These are phyloP conservation scores for Heliconius hermathena DNA, from an alignment of 1,140 invertebrate species.

Conservation along the genomic window DNA sequence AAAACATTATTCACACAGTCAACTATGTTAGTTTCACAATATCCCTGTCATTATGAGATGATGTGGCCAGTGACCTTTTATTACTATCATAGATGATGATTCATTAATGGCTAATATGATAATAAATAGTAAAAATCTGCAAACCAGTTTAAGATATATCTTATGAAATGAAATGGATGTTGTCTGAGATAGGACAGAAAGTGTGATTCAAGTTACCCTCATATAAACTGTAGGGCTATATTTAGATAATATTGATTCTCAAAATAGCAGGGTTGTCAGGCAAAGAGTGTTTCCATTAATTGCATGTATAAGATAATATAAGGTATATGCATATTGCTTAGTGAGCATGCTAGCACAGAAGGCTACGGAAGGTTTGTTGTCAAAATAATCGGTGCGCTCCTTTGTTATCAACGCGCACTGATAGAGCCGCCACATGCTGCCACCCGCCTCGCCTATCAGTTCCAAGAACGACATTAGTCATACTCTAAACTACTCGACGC, in stretches of 20 bases:
- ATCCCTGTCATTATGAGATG: slow-evolving; percentile 58
- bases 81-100: slow-evolving; percentile 70
- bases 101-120: slow-evolving; percentile 67
- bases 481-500: slow-evolving; percentile 74
- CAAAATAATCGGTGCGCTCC: slow-evolving; percentile 62
- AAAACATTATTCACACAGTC: slow-evolving; percentile 53
- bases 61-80: slow-evolving; percentile 72
- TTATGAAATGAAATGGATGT: slow-evolving; percentile 34
- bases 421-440: slow-evolving; percentile 58
- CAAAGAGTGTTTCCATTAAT: slow-evolving; percentile 19
- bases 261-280: slow-evolving; percentile 66
- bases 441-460: slow-evolving; percentile 75
- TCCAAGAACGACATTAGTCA: slow-evolving; percentile 81
- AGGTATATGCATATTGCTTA: not conserved
- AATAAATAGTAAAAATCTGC: slow-evolving; percentile 54
- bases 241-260: slow-evolving; percentile 77
- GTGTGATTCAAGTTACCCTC: slow-evolving; percentile 61
- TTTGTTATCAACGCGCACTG: slow-evolving; percentile 78
- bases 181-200: slow-evolving; percentile 45
- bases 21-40: slow-evolving; percentile 51
- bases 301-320: slow-evolving; percentile 7
- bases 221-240: slow-evolving; percentile 72
- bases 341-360: not conserved
- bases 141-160: slow-evolving; percentile 39
- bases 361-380: slow-evolving; percentile 20